Base-by-base conservation (phyloP, 2,888 invertebrate genomes). In the Suillia variegata region DNA sequence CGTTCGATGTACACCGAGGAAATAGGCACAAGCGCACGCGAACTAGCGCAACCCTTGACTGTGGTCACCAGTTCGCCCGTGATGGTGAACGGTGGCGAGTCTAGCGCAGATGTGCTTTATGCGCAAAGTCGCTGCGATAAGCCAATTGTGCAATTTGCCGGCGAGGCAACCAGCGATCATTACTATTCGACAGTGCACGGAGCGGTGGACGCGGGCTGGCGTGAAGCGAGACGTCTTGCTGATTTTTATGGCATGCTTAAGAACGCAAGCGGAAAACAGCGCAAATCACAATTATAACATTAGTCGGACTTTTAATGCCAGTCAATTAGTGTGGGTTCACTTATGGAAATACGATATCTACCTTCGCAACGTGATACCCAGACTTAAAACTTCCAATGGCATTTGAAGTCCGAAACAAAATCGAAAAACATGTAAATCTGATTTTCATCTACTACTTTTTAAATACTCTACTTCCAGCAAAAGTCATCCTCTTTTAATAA, bases 171-270 rank as follows among this genome's bases (percentile, higher is more conserved):
- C 0, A 87, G 89, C 10, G 85, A 86, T 56, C 86, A 86, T 68
- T 85, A 85, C 69, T 90, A 86, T 71, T 86, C 86, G 1, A 87
- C 89, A 0, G 90, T 88, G 0, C 90, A 92, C 71, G 92, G 92
- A 0, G 92, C 92, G 0, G 80, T 90, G 1, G 90, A 90, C 71
- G 85, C 87, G 2, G 92, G 92, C 0, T 87, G 87, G 75, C 84
- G 91, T 38, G 91, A 91, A 74, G 92, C 91, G 0, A 82, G 87
- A 4, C 82, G 89, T 63, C 72, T 89, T 33, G 78, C 73, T 0
- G 73, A 76, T 22, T 80, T 77, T 56, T 79, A 80, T 50, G 74
- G 74, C 4, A 56, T 74, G 18, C 50, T 67, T 8, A 56, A 64
- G 21, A 64, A 67, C 38, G 51, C 61, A 4, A 59, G 60, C 47